A percentile compares a stretch with the other conserved stretches of the same genome.
These are phyloP conservation scores for Hippoglossus stenolepis DNA, from an alignment of 2,113 vertebrate genomes.

Conservation along the genomic window DNA sequence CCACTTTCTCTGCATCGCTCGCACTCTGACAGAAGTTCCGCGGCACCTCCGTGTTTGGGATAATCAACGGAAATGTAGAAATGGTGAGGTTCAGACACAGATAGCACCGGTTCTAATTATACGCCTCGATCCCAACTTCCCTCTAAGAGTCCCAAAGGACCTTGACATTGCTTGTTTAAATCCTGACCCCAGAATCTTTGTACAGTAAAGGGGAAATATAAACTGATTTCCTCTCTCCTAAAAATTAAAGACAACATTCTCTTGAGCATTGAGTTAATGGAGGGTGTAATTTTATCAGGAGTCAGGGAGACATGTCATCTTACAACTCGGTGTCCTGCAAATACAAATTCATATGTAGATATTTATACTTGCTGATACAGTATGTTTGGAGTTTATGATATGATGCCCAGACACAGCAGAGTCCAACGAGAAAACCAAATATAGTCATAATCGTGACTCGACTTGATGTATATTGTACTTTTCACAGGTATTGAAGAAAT, in stretches of 20 bases:
- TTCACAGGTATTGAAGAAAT: no score
- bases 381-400: no score
- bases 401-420: no score
- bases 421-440: no score
- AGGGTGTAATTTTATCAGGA: constrained; percentile 6
- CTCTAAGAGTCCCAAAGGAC: constrained; percentile 8
- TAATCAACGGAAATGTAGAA: constrained; percentile 31
- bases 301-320: background rate
- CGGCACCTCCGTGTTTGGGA: constrained; percentile 19
- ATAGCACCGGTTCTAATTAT: constrained; percentile 34
- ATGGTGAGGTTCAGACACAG: constrained; percentile 1
- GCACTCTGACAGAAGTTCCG: constrained; percentile 11
- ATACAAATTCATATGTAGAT: background rate
- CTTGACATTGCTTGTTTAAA: constrained; percentile 16
- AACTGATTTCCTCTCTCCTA: background rate
- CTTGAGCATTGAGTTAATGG: background rate
- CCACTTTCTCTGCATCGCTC: constrained; percentile 33
- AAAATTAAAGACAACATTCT: background rate
- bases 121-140: constrained; percentile 3
- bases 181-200: background rate
- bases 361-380: background rate
- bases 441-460: no score
- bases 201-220: background rate
- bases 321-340: background rate
- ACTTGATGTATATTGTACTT: no score